Percentiles rank a stretch among this genome's conserved stretches.
These are phyloP conservation scores for Dermatophagoides farinae DNA, from an alignment of 1,140 invertebrate species.

Conservation along the genomic window DNA sequence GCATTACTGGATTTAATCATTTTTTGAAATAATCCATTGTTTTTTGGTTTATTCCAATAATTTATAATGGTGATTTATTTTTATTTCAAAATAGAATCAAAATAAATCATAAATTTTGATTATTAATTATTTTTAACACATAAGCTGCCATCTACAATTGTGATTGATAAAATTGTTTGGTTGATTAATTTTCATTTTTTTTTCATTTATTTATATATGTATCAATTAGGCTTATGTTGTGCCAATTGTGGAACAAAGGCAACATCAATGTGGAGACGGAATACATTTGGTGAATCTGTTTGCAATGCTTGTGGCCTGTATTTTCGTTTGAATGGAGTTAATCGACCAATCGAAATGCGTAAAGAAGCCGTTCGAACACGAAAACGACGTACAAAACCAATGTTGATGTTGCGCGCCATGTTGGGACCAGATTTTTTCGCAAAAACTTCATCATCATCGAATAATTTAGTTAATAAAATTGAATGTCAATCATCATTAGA, in stretches of 20 bases:
- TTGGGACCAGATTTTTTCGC: slow-evolving; percentile 3
- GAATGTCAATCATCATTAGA: background rate
- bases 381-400: slow-evolving; percentile 7
- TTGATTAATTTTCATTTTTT: background rate
- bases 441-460: background rate
- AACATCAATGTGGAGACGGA: slow-evolving; percentile 10
- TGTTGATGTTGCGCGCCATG: slow-evolving; percentile 7
- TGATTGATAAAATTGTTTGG: background rate
- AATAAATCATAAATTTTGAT: too few species aligned
- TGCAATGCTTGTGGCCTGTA: slow-evolving; percentile 12
- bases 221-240: slow-evolving; percentile 4
- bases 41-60: too few species aligned
- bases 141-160: background rate
- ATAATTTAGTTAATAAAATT: background rate
- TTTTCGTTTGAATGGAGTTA: slow-evolving; percentile 19
- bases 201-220: background rate
- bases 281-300: slow-evolving; percentile 4
- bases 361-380: slow-evolving; percentile 5
- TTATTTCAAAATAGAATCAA: too few species aligned
- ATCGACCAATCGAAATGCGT: slow-evolving; percentile 22
- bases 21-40: too few species aligned
- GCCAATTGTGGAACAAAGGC: slow-evolving; percentile 11
- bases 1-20: too few species aligned
- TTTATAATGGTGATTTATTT: too few species aligned
- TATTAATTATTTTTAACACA: background rate